These are phyloP conservation scores for Jacana jacana DNA, from an alignment of 2,113 vertebrate species.

Conservation along the genomic window DNA sequence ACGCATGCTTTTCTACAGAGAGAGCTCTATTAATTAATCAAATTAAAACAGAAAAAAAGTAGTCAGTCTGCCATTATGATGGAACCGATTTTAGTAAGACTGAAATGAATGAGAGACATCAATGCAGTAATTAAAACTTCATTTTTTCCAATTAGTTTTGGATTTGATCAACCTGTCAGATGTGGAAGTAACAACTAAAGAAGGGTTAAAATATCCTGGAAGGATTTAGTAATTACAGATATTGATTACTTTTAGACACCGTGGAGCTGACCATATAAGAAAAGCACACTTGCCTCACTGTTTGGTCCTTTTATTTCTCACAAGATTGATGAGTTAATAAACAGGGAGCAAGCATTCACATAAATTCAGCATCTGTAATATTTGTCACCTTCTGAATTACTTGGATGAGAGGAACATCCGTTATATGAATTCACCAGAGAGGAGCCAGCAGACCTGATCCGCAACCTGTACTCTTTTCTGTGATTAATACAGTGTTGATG, in stretches of 20 bases:
- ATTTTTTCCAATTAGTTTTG: constrained; percentile 47
- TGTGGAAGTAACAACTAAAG: neutral
- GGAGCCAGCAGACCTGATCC: constrained; percentile 27
- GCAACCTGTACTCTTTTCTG: constrained; percentile 23
- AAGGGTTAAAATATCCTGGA: constrained; percentile 68
- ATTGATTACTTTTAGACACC: constrained; percentile 74
- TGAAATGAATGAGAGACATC: constrained; percentile 11
- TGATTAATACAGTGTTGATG: constrained; percentile 68
- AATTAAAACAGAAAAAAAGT: neutral
- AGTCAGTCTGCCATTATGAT: neutral
- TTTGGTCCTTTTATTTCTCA: constrained; percentile 74
- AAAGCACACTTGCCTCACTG: constrained; percentile 55
- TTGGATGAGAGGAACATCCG: constrained; percentile 72
- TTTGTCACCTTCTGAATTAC: constrained; percentile 78
- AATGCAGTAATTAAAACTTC: constrained; percentile 11
- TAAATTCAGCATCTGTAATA: constrained; percentile 80
- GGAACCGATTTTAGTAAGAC: neutral
- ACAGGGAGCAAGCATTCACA: constrained; percentile 72
- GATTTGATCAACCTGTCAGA: neutral
- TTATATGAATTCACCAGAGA: constrained; percentile 74
- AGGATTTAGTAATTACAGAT: constrained; percentile 72
- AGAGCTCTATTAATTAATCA: neutral
- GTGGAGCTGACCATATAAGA: constrained; percentile 67
- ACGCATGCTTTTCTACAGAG: neutral
- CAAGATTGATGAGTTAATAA: constrained; percentile 82